Evolutionary conservation across 2,888 invertebrate species (phyloP), one percentile per base, ranked within the genome.

Genomic region (Blera fallax): DNA sequence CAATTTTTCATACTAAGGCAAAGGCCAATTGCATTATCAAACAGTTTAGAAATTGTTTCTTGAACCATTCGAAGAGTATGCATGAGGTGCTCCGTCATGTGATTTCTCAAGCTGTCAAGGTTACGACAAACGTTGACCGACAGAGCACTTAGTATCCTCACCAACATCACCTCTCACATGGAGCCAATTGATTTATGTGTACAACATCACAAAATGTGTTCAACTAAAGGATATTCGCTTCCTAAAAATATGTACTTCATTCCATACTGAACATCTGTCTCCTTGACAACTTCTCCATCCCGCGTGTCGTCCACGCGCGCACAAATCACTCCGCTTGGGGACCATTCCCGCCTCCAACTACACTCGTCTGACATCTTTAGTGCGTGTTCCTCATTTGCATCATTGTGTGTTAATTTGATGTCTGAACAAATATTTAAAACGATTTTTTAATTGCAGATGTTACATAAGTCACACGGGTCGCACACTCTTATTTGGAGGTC

Each of bases 351-450:
- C 70, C 76, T 72, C 7, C 65, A 10, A 45, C 24, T 52, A 45
- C 34, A 27, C 24, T 43, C 64, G 16, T 34, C 10, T 29, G 74
- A 67, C 85, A 72, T 81, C 65, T 80, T 80, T 80, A 77, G 52
- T 76, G 67, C 72, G 67, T 80, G 80, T 85, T 80, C 85, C 80
- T 81, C 85, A 77, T 85, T 85, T 85, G 85, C 85, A 85, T 85
- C 85, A 80, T 67, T 72, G 76, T 70, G 85, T 85, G 85, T 85
- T 85, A 85, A 85, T 81, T 80, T 80, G 81, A 85, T 85, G 80
- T 85, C 85, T 85, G 85, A 81, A 85, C 85, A 80, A 85, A 85
- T 85, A 85, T 85, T 85, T 80, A 81, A 77, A 85, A 85, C 67
- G 85, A 60, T 67, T 6, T 85, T 85, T 77, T 85, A 85, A 85